A percentile compares a stretch with the other conserved stretches of the same genome.
These are phyloP conservation scores for Dipodomys stephensi DNA, from an alignment of 2,113 vertebrate species.

Conservation along the genomic window DNA sequence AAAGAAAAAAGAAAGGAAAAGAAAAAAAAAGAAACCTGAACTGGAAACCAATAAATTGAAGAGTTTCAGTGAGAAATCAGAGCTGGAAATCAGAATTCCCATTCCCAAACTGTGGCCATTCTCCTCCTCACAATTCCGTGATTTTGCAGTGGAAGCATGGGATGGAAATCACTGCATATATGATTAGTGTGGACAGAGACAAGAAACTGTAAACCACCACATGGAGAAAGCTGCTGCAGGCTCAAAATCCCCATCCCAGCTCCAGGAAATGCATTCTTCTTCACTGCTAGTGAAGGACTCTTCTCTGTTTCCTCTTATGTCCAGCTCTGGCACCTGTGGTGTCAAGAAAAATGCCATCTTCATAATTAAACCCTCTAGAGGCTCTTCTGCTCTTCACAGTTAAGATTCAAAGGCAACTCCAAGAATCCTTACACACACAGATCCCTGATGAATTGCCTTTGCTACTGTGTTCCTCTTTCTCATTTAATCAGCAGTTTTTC, in stretches of 20 bases:
- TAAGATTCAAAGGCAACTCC: neutral
- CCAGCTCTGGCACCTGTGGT: neutral
- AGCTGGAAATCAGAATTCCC: neutral
- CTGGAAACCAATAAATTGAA: neutral
- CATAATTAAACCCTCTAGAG: neutral
- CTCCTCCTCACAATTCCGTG: neutral
- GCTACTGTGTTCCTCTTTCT: conserved; percentile 60
- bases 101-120: neutral
- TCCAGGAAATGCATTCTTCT: neutral
- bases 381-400: neutral
- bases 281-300: neutral
- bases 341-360: conserved; percentile 19
- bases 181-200: neutral
- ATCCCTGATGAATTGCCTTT: conserved; percentile 38
- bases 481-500: conserved; percentile 57
- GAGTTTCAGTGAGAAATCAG: neutral
- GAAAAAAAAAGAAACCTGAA: neutral
- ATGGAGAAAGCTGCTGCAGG: neutral
- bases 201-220: neutral
- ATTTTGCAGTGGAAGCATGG: neutral
- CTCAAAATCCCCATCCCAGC: neutral
- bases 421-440: neutral
- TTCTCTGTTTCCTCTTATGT: neutral
- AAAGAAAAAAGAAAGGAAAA: no score
- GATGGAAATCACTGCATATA: no score